These are phyloP conservation scores for Stenodera caucasica DNA, from an alignment of 2,888 invertebrate species.

Conservation along the genomic window DNA sequence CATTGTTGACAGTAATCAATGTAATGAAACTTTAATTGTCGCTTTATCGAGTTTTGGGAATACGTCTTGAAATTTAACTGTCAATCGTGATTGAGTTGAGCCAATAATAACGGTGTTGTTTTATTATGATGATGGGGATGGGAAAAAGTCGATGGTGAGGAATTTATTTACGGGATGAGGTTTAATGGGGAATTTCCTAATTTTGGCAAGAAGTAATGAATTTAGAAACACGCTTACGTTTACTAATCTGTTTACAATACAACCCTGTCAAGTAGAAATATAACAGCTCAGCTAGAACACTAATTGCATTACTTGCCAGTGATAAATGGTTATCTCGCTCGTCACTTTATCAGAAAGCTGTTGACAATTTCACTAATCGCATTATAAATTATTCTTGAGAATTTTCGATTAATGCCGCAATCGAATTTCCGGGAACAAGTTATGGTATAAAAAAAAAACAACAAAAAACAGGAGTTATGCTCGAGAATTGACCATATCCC, in stretches of 20 bases:
- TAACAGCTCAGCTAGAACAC: constrained; percentile 35
- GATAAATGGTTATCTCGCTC: constrained; percentile 32
- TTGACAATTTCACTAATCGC: constrained; percentile 35
- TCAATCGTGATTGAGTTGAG: not conserved
- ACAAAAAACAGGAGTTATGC: no score
- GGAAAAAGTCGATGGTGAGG: not conserved
- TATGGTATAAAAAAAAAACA: no score
- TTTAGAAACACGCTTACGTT: constrained; percentile 28
- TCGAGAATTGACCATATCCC: no score
- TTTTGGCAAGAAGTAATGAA: constrained; percentile 18
- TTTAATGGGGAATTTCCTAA: not conserved
- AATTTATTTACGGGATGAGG: not conserved
- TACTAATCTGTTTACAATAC: constrained; percentile 36
- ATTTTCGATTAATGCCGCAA: not conserved
- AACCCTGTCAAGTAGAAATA: constrained; percentile 33
- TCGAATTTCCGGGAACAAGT: no score
- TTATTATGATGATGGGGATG: not conserved
- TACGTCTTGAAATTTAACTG: no score
- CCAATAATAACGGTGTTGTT: not conserved
- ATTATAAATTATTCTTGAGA: constrained; percentile 27
- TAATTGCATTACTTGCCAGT: constrained; percentile 37
- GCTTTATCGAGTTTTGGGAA: constrained; percentile 25
- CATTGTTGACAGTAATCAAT: constrained; percentile 25
- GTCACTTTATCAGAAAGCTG: constrained; percentile 32
- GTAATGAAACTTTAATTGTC: constrained; percentile 26